Evolutionary conservation across 2,113 vertebrate species (phyloP).

Genomic region (Microcebus jonahi): DNA sequence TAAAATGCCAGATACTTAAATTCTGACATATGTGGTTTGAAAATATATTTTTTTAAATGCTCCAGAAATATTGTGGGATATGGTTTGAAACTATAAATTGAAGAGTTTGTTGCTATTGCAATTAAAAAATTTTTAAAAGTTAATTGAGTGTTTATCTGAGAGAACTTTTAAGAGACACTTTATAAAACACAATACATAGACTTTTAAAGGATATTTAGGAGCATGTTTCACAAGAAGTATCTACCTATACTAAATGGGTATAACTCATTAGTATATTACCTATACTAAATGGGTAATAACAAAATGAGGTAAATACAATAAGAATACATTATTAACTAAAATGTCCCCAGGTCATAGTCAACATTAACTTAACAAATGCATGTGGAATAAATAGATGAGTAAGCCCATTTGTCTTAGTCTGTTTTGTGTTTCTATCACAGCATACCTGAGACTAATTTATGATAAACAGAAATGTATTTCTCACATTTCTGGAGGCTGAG

Average conservation of each 20-base stretch:
- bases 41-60: background rate
- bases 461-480: background rate
- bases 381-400: background rate
- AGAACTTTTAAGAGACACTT: background rate
- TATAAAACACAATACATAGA: background rate
- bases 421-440: background rate
- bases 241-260: background rate
- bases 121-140: background rate
- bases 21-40: background rate
- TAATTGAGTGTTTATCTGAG: background rate
- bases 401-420: background rate
- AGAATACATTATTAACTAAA: background rate
- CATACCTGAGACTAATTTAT: background rate
- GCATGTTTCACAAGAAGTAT: background rate
- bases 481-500: background rate
- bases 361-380: background rate
- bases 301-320: background rate
- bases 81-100: background rate
- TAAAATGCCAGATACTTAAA: background rate
- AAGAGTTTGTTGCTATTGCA: background rate
- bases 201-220: background rate
- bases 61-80: background rate
- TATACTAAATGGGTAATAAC: background rate
- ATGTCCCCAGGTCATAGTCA: background rate
- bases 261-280: too few relatives aligned